Conservation (phyloP, 2,113 vertebrate genomes). For the Stigmatopora argus region DNA sequence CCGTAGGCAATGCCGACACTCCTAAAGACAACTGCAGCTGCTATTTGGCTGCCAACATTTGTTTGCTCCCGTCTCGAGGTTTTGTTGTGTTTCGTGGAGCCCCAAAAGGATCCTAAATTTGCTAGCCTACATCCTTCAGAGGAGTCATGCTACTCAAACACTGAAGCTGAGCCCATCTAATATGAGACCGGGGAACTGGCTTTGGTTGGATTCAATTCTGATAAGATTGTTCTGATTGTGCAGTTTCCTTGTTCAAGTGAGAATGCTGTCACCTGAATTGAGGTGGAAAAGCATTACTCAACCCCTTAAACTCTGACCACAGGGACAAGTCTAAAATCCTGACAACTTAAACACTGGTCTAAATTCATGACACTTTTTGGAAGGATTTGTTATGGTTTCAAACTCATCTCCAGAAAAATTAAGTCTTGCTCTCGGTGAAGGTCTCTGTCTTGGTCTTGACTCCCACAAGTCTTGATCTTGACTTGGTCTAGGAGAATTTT, state of each 20-base stretch:
- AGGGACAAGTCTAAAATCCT: too few relatives aligned
- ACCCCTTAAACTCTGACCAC: neutral
- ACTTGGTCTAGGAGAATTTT: too few relatives aligned
- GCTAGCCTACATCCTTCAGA: slow-evolving; percentile 6
- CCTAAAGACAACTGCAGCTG: slow-evolving; percentile 24
- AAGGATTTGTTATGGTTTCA: too few relatives aligned
- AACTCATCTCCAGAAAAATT: too few relatives aligned
- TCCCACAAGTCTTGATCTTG: too few relatives aligned
- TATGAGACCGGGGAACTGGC: neutral
- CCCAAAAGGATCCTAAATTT: neutral
- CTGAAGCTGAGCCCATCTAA: neutral
- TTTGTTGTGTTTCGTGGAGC: neutral
- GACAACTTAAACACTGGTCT: too few relatives aligned
- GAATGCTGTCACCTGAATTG: neutral
- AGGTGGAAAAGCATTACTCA: neutral
- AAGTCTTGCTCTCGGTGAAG: too few relatives aligned
- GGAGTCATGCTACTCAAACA: neutral
- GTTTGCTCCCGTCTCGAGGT: slow-evolving; percentile 8
- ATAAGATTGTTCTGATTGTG: neutral
- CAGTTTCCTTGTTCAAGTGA: neutral
- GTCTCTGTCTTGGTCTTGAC: too few relatives aligned
- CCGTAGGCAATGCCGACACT: slow-evolving; percentile 34
- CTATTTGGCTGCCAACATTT: slow-evolving; percentile 17
- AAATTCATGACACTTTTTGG: too few relatives aligned
- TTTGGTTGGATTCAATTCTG: neutral